Evolutionary conservation across 2,113 vertebrate species (phyloP).

Genomic region (Castor canadensis): DNA sequence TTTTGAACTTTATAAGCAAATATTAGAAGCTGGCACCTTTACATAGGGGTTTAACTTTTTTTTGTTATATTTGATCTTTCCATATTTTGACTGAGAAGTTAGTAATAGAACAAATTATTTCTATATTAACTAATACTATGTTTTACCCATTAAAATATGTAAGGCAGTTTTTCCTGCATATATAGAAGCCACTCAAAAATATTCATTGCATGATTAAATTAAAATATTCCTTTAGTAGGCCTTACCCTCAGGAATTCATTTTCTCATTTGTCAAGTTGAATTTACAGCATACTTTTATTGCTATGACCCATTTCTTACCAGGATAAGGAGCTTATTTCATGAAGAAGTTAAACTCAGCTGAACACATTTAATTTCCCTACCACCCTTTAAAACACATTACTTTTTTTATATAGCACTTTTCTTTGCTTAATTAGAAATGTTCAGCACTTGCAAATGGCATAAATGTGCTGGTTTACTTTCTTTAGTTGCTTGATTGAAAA

Average conservation of each 20-base stretch:
- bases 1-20: constrained; percentile 63
- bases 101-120: constrained; percentile 60
- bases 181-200: constrained; percentile 68
- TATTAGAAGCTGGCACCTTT: constrained; percentile 34
- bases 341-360: constrained; percentile 65
- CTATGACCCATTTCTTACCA: constrained; percentile 74
- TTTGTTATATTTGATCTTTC: constrained; percentile 51
- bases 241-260: constrained; percentile 73
- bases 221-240: constrained; percentile 75
- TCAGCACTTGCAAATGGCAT: constrained; percentile 5
- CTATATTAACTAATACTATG: constrained; percentile 63
- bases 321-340: constrained; percentile 73
- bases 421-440: constrained; percentile 56
- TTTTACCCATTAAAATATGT: constrained; percentile 69
- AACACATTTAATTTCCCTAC: constrained; percentile 63
- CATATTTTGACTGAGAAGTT: constrained; percentile 53
- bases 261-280: constrained; percentile 78
- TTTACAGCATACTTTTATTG: constrained; percentile 73
- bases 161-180: constrained; percentile 63
- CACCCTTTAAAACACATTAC: constrained; percentile 44
- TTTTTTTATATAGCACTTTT: not conserved
- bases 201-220: constrained; percentile 70
- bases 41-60: constrained; percentile 11
- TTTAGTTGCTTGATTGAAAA: constrained; percentile 47
- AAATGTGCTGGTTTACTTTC: constrained; percentile 20